A percentile compares a stretch with the other conserved stretches of the same genome.
Conservation (phyloP, 1,140 invertebrate genomes). For the Bicyclus anynana region DNA sequence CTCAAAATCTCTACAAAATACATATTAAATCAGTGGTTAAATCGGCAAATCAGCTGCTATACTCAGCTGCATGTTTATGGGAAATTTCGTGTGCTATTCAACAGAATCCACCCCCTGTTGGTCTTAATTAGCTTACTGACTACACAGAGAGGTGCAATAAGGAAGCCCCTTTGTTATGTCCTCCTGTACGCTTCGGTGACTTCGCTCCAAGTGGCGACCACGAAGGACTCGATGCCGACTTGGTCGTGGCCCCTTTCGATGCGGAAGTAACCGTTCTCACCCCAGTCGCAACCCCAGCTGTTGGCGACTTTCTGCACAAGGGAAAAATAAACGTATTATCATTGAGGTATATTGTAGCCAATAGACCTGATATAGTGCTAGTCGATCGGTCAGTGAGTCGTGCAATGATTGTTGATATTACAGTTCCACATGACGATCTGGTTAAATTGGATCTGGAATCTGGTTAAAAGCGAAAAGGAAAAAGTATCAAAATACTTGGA, state of each 20-base stretch:
- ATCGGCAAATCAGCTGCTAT: no score
- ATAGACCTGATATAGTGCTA: no score
- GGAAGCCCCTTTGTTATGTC: slow-evolving; percentile 52
- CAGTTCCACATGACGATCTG: no score
- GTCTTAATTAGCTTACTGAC: slow-evolving; percentile 42
- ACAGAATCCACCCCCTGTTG: slow-evolving; percentile 37
- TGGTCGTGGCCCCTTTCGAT: slow-evolving; percentile 89
- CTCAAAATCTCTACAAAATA: no score
- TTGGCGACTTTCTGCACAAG: slow-evolving; percentile 92
- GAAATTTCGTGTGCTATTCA: slow-evolving; percentile 52
- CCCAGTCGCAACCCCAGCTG: slow-evolving; percentile 94
- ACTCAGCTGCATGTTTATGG: slow-evolving; percentile 22
- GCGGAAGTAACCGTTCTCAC: slow-evolving; percentile 91
- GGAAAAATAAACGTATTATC: no score
- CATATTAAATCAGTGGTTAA: no score
- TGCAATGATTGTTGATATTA: no score
- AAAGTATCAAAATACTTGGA: no score
- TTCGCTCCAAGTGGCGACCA: slow-evolving; percentile 86
- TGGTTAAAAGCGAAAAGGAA: no score
- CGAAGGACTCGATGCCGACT: slow-evolving; percentile 91
- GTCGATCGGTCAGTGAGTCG: no score
- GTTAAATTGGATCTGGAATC: no score
- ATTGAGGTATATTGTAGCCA: no score
- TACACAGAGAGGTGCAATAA: slow-evolving; percentile 53
- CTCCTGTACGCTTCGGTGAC: slow-evolving; percentile 66